Base-by-base conservation (phyloP, 2,888 invertebrate species). In the Cyaniris semiargus region DNA sequence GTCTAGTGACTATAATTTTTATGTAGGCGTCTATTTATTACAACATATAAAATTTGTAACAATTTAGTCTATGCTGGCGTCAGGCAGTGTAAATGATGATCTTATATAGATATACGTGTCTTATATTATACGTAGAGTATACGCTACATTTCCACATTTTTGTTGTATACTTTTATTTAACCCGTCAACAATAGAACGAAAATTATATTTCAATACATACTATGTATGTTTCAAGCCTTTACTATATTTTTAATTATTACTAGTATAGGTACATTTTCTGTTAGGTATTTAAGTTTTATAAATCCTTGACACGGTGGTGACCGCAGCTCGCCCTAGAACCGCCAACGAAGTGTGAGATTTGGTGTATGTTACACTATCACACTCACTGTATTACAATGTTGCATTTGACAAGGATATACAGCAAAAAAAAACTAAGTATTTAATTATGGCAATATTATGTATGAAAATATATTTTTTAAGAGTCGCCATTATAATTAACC, bases 261-360 rank as follows among this genome's bases (percentile, higher is more conserved):
- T 60, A 23, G 23, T 60, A 21, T 2, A n/a, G n/a, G n/a, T n/a
- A 23, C 10, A 23, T 60, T 60, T 60, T 60, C 21, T 23, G 23
- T 27, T 3, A 5, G 15, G 23, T 66, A 10, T 66, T 27, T 66
- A 27, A 66, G 15, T 15, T 27, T 66, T 27, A 71, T 18, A 2
- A 4, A 85, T 86, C 90, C 91, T 89, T 90, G 90, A 88, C 87
- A 85, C 79, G 83, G 77, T 83, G 78, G 79, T 83, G 85, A 89
- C 91, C 92, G 83, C 91, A 88, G 80, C 79, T 80, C 85, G 89
- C 81, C 86, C 88, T 85, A 87, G 91, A 88, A 89, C 48, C 8
- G 21, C 21, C 10, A 72, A 48, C 23, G 60, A 23, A 60, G 60
- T 60, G 60, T 60, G 23, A 23, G 60, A 60, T 27, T 31, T 66